Evolutionary conservation across 2,888 invertebrate genomes (phyloP), one percentile per base, ranked within the genome.

Genomic region (Chaetoderma sp.): DNA sequence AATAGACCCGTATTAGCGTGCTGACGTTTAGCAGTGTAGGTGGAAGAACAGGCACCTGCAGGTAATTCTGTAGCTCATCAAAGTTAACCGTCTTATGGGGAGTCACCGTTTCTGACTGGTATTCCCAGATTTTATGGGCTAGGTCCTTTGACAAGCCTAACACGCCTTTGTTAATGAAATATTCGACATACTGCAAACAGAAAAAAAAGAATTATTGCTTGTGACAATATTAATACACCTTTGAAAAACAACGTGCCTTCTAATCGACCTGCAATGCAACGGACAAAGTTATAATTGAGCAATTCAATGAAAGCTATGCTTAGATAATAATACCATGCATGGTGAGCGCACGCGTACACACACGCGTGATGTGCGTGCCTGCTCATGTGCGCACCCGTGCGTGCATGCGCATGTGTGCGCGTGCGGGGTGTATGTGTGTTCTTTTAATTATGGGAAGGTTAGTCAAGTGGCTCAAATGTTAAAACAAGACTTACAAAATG

Each of bases 31-130:
- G 85, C n/a, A 92, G 91, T 6, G 84, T 84, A 0, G 93, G 92
- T 49, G 93, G 93, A 88, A 92, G 91, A 52, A 91, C 90, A 23
- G 93, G 93, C 67, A 93, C 89, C 62, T 91, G 90, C 72, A 93
- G 88, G 30, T 77, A 68, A 52, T 79, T 75, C 56, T 75, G 72
- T 25, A 86, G 72, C 45, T 83, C 80, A 39, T 80, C 80, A 60
- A 84, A 75, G 42, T 72, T 75, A 55, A 75, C 72, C 16, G 78
- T 80, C 23, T 89, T 88, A 71, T 90, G 90, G 0, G 91, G 90
- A 65, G 88, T 86, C 4, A 92, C 90, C 23, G 89, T 88, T 71
- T 91, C 91, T 2, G 91, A 91, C 74, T 91, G 88, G 82, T 92
- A 92, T 83, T 93, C 92, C 78, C 92, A 89, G 42, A 93, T 92